Conservation (phyloP, 2,888 invertebrate species). For the Lobophora halterata region DNA sequence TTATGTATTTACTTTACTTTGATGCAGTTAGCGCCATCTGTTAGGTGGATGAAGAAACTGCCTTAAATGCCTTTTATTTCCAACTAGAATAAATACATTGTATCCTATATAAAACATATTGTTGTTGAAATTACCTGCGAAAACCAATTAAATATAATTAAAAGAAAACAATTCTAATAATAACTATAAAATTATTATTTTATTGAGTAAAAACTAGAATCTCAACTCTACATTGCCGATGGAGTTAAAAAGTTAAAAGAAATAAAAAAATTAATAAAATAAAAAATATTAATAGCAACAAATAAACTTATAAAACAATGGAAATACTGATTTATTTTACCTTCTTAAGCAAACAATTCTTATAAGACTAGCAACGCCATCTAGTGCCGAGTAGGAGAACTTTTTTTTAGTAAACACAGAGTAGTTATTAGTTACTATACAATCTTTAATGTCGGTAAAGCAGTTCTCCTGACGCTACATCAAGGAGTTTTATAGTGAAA, state of each 20-base stretch:
- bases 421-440: neutral
- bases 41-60: slow-evolving; percentile 26
- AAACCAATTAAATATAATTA: too few relatives aligned
- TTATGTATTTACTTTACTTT: neutral
- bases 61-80: slow-evolving; percentile 8
- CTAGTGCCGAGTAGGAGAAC: slow-evolving; percentile 50
- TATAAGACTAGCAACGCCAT: slow-evolving; percentile 42
- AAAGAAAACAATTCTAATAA: slow-evolving; percentile 5
- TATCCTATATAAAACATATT: too few relatives aligned
- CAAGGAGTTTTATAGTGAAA: neutral
- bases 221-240: too few relatives aligned
- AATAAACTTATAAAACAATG: too few relatives aligned
- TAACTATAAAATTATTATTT: too few relatives aligned
- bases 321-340: too few relatives aligned
- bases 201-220: too few relatives aligned
- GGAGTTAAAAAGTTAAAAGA: too few relatives aligned
- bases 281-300: too few relatives aligned
- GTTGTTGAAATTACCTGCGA: too few relatives aligned
- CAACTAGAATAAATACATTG: too few relatives aligned
- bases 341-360: slow-evolving; percentile 10
- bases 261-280: too few relatives aligned
- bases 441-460: slow-evolving; percentile 49
- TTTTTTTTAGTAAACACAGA: neutral
- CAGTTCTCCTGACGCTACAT: slow-evolving; percentile 38
- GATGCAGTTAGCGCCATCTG: slow-evolving; percentile 47